Conservation (phyloP, 2,797 vertebrate species). For the Hydrocynus forskahlii region DNA sequence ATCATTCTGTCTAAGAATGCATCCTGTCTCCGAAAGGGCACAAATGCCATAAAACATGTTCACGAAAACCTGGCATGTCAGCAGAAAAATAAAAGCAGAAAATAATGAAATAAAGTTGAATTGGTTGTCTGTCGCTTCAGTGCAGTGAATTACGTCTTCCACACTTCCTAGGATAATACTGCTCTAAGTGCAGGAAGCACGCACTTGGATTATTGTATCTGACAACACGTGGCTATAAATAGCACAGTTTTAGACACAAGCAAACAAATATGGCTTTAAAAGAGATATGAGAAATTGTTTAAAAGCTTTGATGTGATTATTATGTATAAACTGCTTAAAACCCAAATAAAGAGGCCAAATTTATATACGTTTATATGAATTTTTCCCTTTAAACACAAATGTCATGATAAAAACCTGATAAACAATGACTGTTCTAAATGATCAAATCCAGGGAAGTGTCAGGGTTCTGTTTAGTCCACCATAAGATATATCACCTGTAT, state of each 20-base stretch:
- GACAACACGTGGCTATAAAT: conserved; percentile 25
- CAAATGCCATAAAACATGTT: conserved; percentile 25
- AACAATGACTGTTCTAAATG: neutral
- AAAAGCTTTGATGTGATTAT: neutral
- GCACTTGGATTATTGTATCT: conserved; percentile 9
- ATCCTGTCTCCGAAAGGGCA: conserved; percentile 24
- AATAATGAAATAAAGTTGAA: conserved; percentile 33
- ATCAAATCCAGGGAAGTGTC: neutral
- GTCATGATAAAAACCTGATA: neutral
- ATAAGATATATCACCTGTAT: no score
- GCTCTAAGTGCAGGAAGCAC: conserved; percentile 12
- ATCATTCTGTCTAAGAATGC: conserved; percentile 28
- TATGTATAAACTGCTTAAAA: neutral
- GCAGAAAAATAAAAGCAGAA: conserved; percentile 24
- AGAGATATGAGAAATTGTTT: conserved; percentile 16
- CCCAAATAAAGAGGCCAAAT: neutral
- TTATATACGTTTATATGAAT: neutral
- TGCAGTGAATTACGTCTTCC: conserved; percentile 28
- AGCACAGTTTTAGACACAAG: neutral
- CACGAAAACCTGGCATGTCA: conserved; percentile 28
- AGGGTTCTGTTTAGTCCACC: neutral
- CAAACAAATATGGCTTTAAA: conserved; percentile 20
- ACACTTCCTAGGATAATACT: conserved; percentile 7
- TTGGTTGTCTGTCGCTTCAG: conserved; percentile 17
- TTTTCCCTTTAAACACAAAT: neutral